Conservation (phyloP, 1,140 invertebrate species). For the Riptortus pedestris region DNA sequence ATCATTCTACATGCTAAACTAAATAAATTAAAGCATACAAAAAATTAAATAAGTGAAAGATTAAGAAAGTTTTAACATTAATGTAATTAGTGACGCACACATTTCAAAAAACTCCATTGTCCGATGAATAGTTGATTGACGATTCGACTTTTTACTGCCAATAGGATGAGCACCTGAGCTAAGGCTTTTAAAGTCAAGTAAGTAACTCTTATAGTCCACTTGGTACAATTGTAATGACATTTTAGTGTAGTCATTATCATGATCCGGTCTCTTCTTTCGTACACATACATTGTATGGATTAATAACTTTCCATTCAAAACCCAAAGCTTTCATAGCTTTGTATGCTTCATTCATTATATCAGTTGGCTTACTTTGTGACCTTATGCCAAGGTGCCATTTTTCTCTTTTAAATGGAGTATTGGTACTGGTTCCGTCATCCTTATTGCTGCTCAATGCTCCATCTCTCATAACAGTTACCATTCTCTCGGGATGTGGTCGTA, state of each 20-base stretch:
- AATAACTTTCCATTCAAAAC: constrained; percentile 98
- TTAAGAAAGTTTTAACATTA: too few relatives aligned
- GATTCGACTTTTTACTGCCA: constrained; percentile 5
- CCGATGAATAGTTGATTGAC: constrained; percentile 52
- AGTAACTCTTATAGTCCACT: constrained; percentile 94
- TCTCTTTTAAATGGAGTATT: constrained; percentile 75
- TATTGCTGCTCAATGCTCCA: constrained; percentile 35
- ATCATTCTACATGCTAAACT: too few relatives aligned
- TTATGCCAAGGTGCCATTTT: constrained; percentile 97
- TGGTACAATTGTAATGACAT: constrained; percentile 98
- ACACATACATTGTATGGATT: constrained; percentile 91
- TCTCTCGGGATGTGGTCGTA: constrained; percentile 84
- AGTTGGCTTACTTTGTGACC: constrained; percentile 96
- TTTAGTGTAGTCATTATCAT: constrained; percentile 75
- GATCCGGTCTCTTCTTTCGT: constrained; percentile 64
- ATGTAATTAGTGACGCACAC: constrained; percentile 98
- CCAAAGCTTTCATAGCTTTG: constrained; percentile 92
- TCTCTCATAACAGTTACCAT: constrained; percentile 50
- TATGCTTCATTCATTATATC: constrained; percentile 99
- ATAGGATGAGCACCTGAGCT: constrained; percentile 39
- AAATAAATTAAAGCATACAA: too few relatives aligned
- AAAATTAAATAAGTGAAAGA: too few relatives aligned
- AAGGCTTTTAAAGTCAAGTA: constrained; percentile 94
- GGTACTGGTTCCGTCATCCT: constrained; percentile 34
- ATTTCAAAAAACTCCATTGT: constrained; percentile 99